Percentiles rank a stretch among this genome's conserved stretches.
phyloP scores from a whole-genome alignment of 2,113 vertebrate genomes.

The Chaetorhynchus papuensis region DNA sequence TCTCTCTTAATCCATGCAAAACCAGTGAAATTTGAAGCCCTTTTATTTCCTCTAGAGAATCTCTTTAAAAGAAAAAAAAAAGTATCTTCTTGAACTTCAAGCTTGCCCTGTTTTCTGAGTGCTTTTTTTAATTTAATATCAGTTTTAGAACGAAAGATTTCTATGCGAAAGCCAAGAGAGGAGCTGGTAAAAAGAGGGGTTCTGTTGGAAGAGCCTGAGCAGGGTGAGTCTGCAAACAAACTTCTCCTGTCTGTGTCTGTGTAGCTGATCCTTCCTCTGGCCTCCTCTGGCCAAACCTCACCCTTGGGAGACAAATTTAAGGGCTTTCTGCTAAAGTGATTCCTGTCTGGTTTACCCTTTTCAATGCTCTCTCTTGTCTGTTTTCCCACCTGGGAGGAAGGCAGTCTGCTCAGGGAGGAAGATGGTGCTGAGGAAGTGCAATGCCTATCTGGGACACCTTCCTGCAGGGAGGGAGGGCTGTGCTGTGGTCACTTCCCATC shows the following conservation, averaged over 20 bases:
- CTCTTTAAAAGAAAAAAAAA: not conserved
- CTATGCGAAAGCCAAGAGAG: conserved; percentile 92
- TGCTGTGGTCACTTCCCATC: not conserved
- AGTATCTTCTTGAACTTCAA: not conserved
- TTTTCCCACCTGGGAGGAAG: not conserved
- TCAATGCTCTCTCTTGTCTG: not conserved
- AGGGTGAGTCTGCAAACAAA: conserved; percentile 77
- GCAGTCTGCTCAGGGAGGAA: not conserved
- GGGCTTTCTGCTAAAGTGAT: not conserved
- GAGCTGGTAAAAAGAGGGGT: conserved; percentile 96
- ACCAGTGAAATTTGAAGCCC: not conserved
- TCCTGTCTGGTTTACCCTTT: not conserved
- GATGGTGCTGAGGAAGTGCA: not conserved
- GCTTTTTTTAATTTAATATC: conserved; percentile 67
- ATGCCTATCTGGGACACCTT: not conserved
- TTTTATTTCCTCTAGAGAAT: not conserved
- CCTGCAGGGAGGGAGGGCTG: not conserved
- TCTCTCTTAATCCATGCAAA: not conserved
- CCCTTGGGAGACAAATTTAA: not conserved
- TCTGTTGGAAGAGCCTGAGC: conserved; percentile 90
- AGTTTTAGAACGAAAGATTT: conserved; percentile 99
- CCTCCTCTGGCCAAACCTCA: not conserved
- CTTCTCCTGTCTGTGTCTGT: conserved; percentile 29
- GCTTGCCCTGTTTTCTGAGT: conserved; percentile 63
- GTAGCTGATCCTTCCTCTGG: not conserved